These are phyloP conservation scores for Pomatostomus ruficeps DNA, from an alignment of 2,113 vertebrate genomes.

Conservation along the genomic window DNA sequence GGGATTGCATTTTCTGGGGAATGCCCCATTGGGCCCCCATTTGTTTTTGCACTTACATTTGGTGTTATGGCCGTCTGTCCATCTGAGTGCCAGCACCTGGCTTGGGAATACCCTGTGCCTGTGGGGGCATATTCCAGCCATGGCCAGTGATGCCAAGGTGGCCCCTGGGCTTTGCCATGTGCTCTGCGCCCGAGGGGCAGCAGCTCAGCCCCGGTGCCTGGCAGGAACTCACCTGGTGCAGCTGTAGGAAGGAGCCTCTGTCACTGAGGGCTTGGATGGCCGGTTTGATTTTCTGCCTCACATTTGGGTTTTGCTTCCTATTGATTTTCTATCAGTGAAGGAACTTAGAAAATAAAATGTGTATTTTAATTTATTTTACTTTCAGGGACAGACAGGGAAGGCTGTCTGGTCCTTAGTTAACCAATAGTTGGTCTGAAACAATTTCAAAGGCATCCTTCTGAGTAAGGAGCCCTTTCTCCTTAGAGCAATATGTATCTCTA, in stretches of 20 bases:
- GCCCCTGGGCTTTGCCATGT: neutral
- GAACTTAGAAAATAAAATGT: neutral
- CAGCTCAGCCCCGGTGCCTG: neutral
- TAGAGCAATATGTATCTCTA: neutral
- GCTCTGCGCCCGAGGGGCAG: constrained; percentile 30
- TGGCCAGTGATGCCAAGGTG: neutral
- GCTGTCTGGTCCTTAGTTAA: neutral
- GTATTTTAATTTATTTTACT: constrained; percentile 26
- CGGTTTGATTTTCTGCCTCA: neutral
- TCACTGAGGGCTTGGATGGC: neutral
- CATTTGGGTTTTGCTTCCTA: neutral
- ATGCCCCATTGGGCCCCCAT: neutral
- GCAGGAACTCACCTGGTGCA: neutral
- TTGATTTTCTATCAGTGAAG: neutral
- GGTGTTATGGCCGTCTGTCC: constrained; percentile 8
- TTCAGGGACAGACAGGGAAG: neutral
- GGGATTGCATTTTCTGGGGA: neutral
- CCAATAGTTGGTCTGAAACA: neutral
- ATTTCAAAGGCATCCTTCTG: constrained; percentile 21
- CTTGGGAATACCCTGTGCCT: constrained; percentile 47
- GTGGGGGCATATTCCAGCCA: neutral
- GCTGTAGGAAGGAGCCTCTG: neutral
- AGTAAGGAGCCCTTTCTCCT: neutral
- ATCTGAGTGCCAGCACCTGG: constrained; percentile 2
- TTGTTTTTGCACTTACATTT: constrained; percentile 66